These are phyloP conservation scores for Thereva nobilitata DNA, from an alignment of 2,888 invertebrate genomes.

Conservation along the genomic window DNA sequence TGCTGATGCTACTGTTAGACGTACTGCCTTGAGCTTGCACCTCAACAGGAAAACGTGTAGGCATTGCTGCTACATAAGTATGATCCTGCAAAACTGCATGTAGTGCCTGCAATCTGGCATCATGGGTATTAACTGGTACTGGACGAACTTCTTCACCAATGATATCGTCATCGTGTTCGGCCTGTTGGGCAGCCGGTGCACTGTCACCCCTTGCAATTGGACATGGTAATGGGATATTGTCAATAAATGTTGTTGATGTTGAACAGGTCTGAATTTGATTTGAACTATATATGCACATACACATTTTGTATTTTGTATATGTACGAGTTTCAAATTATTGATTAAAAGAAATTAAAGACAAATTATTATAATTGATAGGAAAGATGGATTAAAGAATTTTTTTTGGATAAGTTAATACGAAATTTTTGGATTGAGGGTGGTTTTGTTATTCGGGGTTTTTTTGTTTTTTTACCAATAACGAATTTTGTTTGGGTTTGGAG, in stretches of 20 bases:
- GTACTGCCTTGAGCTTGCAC: constrained; percentile 15
- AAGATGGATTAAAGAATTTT: no score
- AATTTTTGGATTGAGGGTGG: no score
- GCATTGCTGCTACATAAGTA: constrained; percentile 53
- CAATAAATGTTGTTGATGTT: constrained; percentile 43
- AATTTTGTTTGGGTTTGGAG: no score
- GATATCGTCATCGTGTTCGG: constrained; percentile 54
- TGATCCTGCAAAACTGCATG: constrained; percentile 57
- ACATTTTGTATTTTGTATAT: background rate
- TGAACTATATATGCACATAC: constrained; percentile 37
- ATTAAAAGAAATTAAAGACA: background rate
- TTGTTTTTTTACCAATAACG: no score
- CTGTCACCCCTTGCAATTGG: constrained; percentile 42
- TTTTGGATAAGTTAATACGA: no score
- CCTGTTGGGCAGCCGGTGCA: constrained; percentile 41
- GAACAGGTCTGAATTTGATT: constrained; percentile 41
- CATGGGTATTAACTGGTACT: constrained; percentile 53
- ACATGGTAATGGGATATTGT: constrained; percentile 45
- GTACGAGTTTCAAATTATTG: background rate
- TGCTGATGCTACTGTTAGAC: constrained; percentile 8
- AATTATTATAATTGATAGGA: no score
- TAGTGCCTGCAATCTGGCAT: constrained; percentile 52
- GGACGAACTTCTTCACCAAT: constrained; percentile 57
- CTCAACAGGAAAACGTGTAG: constrained; percentile 46
- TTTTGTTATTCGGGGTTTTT: no score